These are phyloP conservation scores for Ophioninae sp. DNA, from an alignment of 2,888 invertebrate genomes.

Conservation along the genomic window DNA sequence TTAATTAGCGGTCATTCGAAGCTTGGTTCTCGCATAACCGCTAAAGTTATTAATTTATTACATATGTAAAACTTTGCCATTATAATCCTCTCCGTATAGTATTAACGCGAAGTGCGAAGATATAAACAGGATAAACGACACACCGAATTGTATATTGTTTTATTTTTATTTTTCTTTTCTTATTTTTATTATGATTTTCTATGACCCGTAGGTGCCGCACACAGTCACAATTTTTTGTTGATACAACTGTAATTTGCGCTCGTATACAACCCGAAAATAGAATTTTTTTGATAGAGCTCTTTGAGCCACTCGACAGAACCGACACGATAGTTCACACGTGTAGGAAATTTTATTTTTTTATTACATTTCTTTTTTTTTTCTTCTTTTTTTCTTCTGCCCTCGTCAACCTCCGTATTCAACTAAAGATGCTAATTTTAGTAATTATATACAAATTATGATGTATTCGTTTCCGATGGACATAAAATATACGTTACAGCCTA, in stretches of 20 bases:
- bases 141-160: constrained; percentile 15
- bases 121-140: constrained; percentile 39
- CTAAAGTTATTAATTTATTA: constrained; percentile 61
- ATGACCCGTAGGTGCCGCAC: constrained; percentile 25
- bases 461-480: constrained; percentile 70
- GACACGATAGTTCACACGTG: constrained; percentile 4
- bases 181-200: constrained; percentile 7
- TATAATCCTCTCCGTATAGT: constrained; percentile 59
- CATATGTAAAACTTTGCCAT: constrained; percentile 58
- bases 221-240: constrained; percentile 38
- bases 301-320: constrained; percentile 45
- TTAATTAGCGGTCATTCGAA: constrained; percentile 51
- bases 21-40: constrained; percentile 55
- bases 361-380: constrained; percentile 39
- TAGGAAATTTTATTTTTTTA: constrained; percentile 40
- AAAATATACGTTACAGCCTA: constrained; percentile 69
- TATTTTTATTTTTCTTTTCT: constrained; percentile 29
- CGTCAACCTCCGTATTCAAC: constrained; percentile 41
- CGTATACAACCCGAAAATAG: constrained; percentile 15
- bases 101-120: constrained; percentile 54
- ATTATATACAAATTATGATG: constrained; percentile 69
- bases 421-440: constrained; percentile 60
- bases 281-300: constrained; percentile 35
- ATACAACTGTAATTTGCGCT: constrained; percentile 37
- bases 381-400: too few relatives aligned